phyloP scores from a whole-genome alignment of 2,113 vertebrate genomes.

The Amazona guildingii region DNA sequence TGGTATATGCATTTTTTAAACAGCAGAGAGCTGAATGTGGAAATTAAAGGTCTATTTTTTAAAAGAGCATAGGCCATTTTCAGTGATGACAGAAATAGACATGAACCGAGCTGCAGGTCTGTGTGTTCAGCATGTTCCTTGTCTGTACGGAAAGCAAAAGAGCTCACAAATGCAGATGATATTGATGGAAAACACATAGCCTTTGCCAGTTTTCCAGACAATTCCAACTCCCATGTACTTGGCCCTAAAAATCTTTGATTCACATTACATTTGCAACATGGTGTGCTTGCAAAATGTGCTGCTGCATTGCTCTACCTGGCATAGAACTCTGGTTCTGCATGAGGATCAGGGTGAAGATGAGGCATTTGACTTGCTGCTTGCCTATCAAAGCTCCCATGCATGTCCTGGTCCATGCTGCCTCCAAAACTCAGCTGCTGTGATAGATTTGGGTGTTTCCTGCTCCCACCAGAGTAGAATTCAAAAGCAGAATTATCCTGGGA shows the following conservation, averaged over 20 bases:
- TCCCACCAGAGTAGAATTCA: not conserved
- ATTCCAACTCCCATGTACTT: not conserved
- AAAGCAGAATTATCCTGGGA: not conserved
- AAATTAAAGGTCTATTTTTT: not conserved
- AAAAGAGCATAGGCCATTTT: not conserved
- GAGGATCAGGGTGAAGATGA: not conserved
- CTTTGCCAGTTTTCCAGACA: not conserved
- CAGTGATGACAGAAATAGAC: not conserved
- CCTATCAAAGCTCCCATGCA: accelerated
- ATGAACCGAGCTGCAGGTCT: not conserved
- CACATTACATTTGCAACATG: not conserved
- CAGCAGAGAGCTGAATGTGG: not conserved
- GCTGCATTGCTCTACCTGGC: not conserved
- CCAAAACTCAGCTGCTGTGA: not conserved
- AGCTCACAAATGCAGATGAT: not conserved
- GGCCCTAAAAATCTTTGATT: not conserved
- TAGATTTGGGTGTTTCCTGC: not conserved
- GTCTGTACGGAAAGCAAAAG: not conserved
- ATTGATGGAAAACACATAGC: accelerated
- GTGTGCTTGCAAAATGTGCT: not conserved
- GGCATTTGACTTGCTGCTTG: not conserved
- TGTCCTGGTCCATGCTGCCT: not conserved
- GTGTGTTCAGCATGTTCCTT: not conserved
- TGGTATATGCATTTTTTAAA: not conserved
- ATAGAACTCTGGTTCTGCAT: not conserved